Evolutionary conservation across 2,888 invertebrate species (phyloP).

Genomic region (Callosobruchus maculatus): DNA sequence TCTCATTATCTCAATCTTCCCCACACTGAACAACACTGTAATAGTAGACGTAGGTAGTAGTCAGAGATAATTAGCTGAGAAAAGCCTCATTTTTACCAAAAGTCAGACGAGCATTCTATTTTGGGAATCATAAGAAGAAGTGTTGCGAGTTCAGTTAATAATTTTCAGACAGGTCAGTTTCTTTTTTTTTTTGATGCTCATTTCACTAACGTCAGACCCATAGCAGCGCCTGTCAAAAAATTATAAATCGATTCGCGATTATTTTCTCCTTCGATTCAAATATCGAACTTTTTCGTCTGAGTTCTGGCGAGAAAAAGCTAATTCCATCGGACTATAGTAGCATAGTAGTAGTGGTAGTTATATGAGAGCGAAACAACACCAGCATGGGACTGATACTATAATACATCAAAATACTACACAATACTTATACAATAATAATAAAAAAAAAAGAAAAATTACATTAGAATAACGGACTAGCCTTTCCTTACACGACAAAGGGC

Average conservation of each 20-base stretch:
- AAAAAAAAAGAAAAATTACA: neutral
- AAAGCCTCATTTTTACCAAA: neutral
- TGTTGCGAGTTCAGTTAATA: no score
- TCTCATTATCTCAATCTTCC: neutral
- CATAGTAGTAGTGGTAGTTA: neutral
- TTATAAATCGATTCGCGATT: no score
- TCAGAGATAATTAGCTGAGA: neutral
- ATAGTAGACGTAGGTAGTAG: neutral
- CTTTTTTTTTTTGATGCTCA: no score
- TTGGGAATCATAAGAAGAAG: neutral
- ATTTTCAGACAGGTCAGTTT: no score
- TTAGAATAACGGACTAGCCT: neutral
- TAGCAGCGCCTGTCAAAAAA: no score
- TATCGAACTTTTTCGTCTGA: neutral
- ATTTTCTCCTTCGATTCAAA: no score
- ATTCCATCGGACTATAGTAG: neutral
- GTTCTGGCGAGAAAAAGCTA: neutral
- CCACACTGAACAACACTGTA: neutral
- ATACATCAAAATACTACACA: neutral
- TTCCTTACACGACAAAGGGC: neutral
- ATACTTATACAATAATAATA: neutral
- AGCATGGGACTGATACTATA: neutral
- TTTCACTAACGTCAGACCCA: no score
- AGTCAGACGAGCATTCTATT: neutral
- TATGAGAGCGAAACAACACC: neutral